phyloP scores from a whole-genome alignment of 1,140 invertebrate genomes.

The Thalassaphorura encarpata region DNA sequence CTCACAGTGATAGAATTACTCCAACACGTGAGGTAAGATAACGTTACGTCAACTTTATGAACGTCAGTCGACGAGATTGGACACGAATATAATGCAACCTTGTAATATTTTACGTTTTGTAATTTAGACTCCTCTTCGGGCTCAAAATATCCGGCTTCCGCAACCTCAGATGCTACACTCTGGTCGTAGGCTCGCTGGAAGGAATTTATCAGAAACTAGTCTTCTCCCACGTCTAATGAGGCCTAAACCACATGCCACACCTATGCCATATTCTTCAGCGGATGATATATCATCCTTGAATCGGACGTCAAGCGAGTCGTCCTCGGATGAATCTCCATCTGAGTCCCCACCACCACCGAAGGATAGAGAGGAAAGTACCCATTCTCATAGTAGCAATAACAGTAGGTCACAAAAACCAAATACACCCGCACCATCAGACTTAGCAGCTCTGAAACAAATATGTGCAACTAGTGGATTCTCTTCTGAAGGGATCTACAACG shows the following conservation, averaged over 20 bases:
- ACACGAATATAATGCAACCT: no score
- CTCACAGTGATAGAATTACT: conserved; percentile 30
- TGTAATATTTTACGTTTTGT: no score
- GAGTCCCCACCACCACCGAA: conserved; percentile 51
- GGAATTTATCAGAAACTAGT: conserved; percentile 26
- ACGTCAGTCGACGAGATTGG: no score
- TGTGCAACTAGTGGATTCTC: conserved; percentile 13
- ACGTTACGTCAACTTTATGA: no score
- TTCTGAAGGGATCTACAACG: conserved; percentile 23
- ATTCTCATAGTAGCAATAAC: conserved; percentile 7
- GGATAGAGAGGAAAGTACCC: conserved; percentile 33
- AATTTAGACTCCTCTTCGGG: conserved; percentile 7
- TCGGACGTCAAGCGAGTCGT: conserved; percentile 63
- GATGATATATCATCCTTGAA: conserved; percentile 68
- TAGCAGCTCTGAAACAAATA: conserved; percentile 20
- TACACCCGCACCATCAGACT: conserved; percentile 18
- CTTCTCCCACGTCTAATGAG: conserved; percentile 14
- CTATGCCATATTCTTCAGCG: conserved; percentile 54
- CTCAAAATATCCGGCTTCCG: conserved; percentile 8
- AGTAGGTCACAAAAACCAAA: conserved; percentile 3
- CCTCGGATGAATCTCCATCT: conserved; percentile 56
- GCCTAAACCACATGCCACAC: conserved; percentile 15
- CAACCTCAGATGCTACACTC: conserved; percentile 5
- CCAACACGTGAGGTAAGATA: conserved; percentile 23
- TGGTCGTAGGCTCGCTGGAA: conserved; percentile 11